Conservation (phyloP, 1,140 invertebrate genomes). For the Sminthurides bifidus region DNA sequence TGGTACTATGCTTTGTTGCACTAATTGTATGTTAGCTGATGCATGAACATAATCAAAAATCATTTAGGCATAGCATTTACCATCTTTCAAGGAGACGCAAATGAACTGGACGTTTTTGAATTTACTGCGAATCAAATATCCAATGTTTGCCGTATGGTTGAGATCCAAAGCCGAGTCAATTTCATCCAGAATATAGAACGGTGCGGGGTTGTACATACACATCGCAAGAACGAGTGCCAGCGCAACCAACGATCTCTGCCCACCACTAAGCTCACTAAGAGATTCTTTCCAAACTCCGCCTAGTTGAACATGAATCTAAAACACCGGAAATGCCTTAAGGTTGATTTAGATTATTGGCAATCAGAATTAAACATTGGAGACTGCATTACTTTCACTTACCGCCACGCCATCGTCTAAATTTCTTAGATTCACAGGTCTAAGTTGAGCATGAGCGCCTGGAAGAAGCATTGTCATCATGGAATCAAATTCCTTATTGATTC, state of each 20-base stretch:
- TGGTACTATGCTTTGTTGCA: not conserved
- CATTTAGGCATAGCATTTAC: conserved; percentile 35
- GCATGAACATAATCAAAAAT: not conserved
- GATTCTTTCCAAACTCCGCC: conserved; percentile 94
- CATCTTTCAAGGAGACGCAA: conserved; percentile 96
- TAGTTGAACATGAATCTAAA: conserved; percentile 72
- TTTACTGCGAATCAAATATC: conserved; percentile 84
- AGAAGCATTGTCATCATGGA: conserved; percentile 86
- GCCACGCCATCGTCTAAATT: conserved; percentile 16
- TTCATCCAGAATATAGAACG: conserved; percentile 97
- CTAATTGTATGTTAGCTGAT: not conserved
- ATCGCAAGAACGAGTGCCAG: conserved; percentile 91
- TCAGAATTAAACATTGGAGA: no score
- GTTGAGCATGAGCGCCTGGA: conserved; percentile 73
- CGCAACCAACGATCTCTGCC: conserved; percentile 90
- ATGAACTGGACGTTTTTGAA: conserved; percentile 96
- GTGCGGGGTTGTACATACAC: conserved; percentile 93
- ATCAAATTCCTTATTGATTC: conserved; percentile 81
- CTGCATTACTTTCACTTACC: no score
- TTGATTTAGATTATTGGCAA: no score
- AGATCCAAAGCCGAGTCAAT: conserved; percentile 97
- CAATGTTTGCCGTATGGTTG: conserved; percentile 98
- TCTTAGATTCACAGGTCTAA: conserved; percentile 46
- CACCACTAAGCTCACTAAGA: conserved; percentile 87
- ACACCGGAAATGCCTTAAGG: not conserved